Base-by-base conservation (phyloP, 2,113 vertebrate genomes). In the Macaca nemestrina region DNA sequence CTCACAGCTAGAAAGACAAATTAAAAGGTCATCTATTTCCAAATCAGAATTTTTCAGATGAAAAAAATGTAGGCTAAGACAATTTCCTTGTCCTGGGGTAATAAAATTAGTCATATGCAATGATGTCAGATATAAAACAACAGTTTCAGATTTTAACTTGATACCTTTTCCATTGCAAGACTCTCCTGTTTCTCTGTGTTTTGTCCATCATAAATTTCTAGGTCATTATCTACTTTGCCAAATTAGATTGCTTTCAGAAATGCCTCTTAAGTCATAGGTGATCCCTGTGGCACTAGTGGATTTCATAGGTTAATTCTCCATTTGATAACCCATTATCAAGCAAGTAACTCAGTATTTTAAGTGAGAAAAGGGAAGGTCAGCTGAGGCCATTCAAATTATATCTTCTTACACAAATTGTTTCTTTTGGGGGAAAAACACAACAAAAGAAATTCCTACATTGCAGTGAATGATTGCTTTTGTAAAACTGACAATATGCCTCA, bases 21-120 rank as follows among this genome's bases (percentile, higher is more conserved):
- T 45, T 67, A 59, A 93, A 68, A 96, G 81, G 52, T 88, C n/a
- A 91, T 84, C 76, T 79, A 59, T 86, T 93, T 95, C 40, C 80
- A 95, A 94, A 91, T 88, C 10, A 59, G 30, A 73, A 35, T 13
- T 88, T 88, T 95, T 90, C 78, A 50, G 20, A 75, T 93, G 45
- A 80, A 76, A 86, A 84, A 88, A 73, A 55, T 14, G 5, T 64
- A 85, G 17, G n/a, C n/a, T 50, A 45, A 83, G 10, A 88, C 81
- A 35, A 13, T 78, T 57, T 52, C 3, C 38, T 73, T 27, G 35
- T 32, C n/a, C 40, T 55, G 67, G 32, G 38, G 4, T 64, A 82
- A 93, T 79, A 90, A 82, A 96, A 67, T 73, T 79, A 57, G 18
- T 93, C 32, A 68, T 17, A 68, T 64, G 27, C 4, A 40, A 32